Percentiles rank a stretch among this genome's conserved stretches.
Conservation (phyloP, 1,140 invertebrate species). For the Bombus superbus region DNA sequence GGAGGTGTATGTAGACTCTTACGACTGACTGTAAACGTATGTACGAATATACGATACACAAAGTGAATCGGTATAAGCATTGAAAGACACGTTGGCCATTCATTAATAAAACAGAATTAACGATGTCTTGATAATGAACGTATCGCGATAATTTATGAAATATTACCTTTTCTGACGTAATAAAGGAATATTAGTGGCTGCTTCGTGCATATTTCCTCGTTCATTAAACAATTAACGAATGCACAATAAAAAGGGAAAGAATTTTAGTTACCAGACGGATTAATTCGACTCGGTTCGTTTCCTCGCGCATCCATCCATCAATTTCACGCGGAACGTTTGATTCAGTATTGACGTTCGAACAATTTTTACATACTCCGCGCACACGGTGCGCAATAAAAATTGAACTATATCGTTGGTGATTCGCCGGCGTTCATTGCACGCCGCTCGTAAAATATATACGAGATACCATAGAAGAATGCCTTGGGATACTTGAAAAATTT, state of each 20-base stretch:
- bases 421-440: background rate
- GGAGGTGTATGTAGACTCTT: background rate
- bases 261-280: background rate
- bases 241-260: background rate
- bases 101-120: slow-evolving; percentile 35
- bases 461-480: background rate
- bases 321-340: background rate
- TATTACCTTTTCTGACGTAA: background rate
- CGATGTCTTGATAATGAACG: background rate
- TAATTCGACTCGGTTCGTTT: background rate
- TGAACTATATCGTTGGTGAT: slow-evolving; percentile 4
- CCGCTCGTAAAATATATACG: background rate
- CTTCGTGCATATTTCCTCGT: background rate
- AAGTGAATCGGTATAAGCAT: background rate
- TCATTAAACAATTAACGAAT: slow-evolving; percentile 9
- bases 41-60: background rate
- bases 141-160: background rate
- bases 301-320: no score
- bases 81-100: background rate
- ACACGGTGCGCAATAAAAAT: slow-evolving; percentile 13
- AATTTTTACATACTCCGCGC: background rate
- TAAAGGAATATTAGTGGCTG: background rate
- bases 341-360: background rate
- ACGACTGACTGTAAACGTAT: background rate
- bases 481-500: slow-evolving; percentile 18